Base-by-base conservation (phyloP, 2,888 invertebrate species). In the Dasypogon diadema region DNA sequence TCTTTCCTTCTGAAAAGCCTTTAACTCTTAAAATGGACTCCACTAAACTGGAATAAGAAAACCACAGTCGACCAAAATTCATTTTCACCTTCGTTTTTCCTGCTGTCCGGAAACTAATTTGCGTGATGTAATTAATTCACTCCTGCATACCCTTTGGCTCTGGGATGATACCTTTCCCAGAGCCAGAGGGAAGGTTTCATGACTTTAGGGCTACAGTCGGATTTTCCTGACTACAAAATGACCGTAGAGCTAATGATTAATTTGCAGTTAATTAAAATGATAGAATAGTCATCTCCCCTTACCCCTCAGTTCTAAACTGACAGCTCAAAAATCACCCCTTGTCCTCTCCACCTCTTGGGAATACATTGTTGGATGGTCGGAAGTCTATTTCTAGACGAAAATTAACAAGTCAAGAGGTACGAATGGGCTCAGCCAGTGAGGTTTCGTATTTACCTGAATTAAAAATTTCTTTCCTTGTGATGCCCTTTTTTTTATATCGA, bases 251-350 rank as follows among this genome's bases (percentile, higher is more conserved):
- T 34, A 26, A 58, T 58, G 58, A 58, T 58, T 58, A 58, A 58
- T 58, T 58, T 30, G 58, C 58, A 58, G 58, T 58, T 58, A 58
- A 58, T 58, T 58, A 58, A 58, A 58, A 58, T 58, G 58, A 58
- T 58, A 58, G 58, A 58, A 58, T 58, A 10, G 26, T 30, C 58
- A 58, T 30, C 30, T 58, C 34, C 30, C 58, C 34, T 46, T 46
- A 30, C 14, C 34, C 22, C 14, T 24, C 1, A 30, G 58, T 26
- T 26, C 16, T 58, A 58, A 58, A 58, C 58, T 30, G 16, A 24
- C 30, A 58, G 58, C 16, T 24, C 16, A 56, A 26, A 26, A 56
- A 26, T 56, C 16, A 26, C 16, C 26, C 8, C 26, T 14, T 12
- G 14, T 56, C 26, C 6, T 24, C n/a, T n/a, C n/a, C n/a, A n/a